Evolutionary conservation across 2,888 invertebrate species (phyloP).

Genomic region (Acleris literana): DNA sequence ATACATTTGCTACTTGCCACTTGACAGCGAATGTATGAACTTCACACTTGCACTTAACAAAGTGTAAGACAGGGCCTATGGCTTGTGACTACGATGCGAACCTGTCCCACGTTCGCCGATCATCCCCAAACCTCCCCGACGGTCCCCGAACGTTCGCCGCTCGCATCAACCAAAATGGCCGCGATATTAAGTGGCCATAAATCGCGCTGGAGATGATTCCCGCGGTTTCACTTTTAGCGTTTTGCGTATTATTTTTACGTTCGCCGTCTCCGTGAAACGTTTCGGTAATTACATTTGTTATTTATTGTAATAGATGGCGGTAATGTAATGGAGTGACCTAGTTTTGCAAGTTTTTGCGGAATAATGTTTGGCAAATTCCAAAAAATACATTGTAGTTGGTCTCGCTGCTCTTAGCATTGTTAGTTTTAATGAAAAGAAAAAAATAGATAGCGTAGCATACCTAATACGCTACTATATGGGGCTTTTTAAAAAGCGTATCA

Average conservation of each 20-base stretch:
- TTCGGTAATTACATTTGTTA: conserved; percentile 32
- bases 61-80: too few species aligned
- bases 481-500: too few species aligned
- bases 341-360: not conserved
- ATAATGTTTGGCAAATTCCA: not conserved
- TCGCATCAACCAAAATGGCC: conserved; percentile 38
- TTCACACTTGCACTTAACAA: too few species aligned
- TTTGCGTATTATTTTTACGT: conserved; percentile 59
- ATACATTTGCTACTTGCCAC: too few species aligned
- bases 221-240: conserved; percentile 57
- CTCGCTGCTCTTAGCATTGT: not conserved
- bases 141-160: conserved; percentile 34
- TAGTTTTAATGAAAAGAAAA: conserved; percentile 7
- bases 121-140: not conserved
- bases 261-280: conserved; percentile 40
- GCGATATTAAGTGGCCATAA: conserved; percentile 64
- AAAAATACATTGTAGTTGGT: not conserved
- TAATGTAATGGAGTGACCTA: conserved; percentile 10
- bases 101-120: too few species aligned
- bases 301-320: conserved; percentile 31
- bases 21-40: too few species aligned
- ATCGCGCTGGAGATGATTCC: conserved; percentile 59
- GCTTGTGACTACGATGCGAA: too few species aligned
- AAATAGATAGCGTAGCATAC: too few species aligned
- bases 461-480: too few species aligned